Base-by-base conservation (phyloP, 2,797 vertebrate genomes). In the Lindbergichthys nudifrons region DNA sequence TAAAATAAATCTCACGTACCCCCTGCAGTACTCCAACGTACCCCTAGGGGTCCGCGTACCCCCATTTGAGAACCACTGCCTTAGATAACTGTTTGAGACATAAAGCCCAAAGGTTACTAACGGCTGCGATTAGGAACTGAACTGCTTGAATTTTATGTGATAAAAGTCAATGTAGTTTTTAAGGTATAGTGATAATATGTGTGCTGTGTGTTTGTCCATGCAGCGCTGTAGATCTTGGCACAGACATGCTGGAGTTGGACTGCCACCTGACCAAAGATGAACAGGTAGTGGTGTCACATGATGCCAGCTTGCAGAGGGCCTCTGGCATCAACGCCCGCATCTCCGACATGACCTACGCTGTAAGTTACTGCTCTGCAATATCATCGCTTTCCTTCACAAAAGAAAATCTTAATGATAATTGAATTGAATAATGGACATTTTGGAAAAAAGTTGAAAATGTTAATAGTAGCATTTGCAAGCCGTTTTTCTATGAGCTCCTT, bases 171-270 rank as follows among this genome's bases (percentile, higher is more conserved):
- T 36, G 3, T 6, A 36, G 2, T 30, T 43, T 66, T 2, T 16
- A 7, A 48, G 12, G 13, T 52, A 0, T 32, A n/a, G 13, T 30
- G 4, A 19, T 78, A 23, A 56, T 45, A 3, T 53, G 15, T 65
- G 41, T 39, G 5, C 39, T 79, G 7, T 74, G 56, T 83, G 63
- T 79, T 46, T 19, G 32, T 89, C 90, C 46, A 19, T 88, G 36
- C 87, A 99, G 98, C 5, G 98, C 98, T 0, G 96, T 99, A 67
- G 90, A 94, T 54, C 41, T 99, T 14, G 97, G 97, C 59, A 99
- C 98, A 6, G 97, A 99, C 88, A 99, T 99, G 98, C 65, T 99
- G 93, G 98, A 99, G 92, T 71, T 99, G 70, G 98, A 99, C 84
- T 99, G 98, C 88, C 98, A 99, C 88, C 89, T 99, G 84, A 99